Evolutionary conservation across 2,797 vertebrate species (phyloP).

Genomic region (Oryzias dopingdopingensis): DNA sequence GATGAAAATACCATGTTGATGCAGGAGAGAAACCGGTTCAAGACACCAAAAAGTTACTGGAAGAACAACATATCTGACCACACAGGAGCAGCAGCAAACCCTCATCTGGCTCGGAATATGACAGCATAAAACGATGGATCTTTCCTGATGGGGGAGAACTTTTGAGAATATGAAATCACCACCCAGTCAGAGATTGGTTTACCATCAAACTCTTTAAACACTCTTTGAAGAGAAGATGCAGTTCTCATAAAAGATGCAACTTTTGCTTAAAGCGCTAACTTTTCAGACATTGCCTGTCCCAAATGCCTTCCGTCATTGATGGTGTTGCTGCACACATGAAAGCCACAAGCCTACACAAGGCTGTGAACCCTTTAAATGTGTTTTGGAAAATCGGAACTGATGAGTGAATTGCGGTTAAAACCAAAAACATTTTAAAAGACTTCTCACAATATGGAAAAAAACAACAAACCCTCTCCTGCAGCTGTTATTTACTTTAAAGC

Average conservation of each 20-base stretch:
- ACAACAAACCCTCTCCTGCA: conserved; percentile 18
- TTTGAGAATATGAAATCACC: no score
- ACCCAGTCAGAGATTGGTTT: no score
- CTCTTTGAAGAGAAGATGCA: background rate
- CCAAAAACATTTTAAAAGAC: conserved; percentile 49
- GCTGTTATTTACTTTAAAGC: conserved; percentile 22
- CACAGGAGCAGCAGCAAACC: no score
- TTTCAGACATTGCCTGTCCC: conserved; percentile 17
- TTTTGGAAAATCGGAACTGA: conserved; percentile 58
- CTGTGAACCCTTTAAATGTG: conserved; percentile 46
- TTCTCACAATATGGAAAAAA: conserved; percentile 25
- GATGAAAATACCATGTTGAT: no score
- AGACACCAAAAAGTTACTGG: no score
- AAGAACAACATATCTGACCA: no score
- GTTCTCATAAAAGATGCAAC: conserved; percentile 9
- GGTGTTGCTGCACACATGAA: conserved; percentile 29
- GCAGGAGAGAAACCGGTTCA: no score
- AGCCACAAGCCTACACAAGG: conserved; percentile 38
- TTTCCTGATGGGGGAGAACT: no score
- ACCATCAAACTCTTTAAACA: no score
- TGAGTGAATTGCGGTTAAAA: conserved; percentile 51
- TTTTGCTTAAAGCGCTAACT: conserved; percentile 35
- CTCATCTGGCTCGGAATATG: no score
- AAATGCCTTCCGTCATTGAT: conserved; percentile 33
- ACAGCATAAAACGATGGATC: no score